phyloP scores from a whole-genome alignment of 2,797 vertebrate species.

The Malacoctenus gilli region DNA sequence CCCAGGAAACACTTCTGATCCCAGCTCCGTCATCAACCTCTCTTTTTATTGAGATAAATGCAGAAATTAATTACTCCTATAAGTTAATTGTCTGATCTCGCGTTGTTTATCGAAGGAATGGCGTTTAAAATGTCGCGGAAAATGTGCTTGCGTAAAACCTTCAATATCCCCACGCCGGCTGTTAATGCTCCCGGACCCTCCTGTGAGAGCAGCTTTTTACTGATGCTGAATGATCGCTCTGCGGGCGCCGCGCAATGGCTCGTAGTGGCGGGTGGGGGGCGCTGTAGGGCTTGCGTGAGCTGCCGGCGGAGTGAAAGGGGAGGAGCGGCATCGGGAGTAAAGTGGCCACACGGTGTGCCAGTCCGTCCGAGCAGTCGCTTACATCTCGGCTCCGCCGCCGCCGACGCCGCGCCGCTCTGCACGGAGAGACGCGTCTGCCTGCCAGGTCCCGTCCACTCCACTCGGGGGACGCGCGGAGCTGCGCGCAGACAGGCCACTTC shows the following conservation, averaged over 20 bases:
- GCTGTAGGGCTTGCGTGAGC: conserved; percentile 66
- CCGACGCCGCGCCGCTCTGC: conserved; percentile 53
- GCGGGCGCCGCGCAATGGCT: conserved; percentile 42
- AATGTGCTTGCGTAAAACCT: background rate
- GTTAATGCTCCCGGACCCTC: background rate
- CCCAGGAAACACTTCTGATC: background rate
- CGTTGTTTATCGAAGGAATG: background rate
- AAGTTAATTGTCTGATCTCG: background rate
- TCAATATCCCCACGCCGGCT: too few relatives aligned
- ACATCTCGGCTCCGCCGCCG: conserved; percentile 60
- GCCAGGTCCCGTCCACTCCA: conserved; percentile 60
- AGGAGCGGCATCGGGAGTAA: conserved; percentile 80
- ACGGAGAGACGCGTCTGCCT: conserved; percentile 53
- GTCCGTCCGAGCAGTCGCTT: conserved; percentile 69
- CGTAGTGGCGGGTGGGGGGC: conserved; percentile 58
- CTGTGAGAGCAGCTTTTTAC: too few relatives aligned
- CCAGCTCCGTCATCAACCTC: too few relatives aligned
- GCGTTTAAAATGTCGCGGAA: background rate
- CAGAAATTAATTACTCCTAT: background rate
- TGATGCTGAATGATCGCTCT: background rate
- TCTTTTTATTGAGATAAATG: background rate
- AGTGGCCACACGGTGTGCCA: conserved; percentile 81
- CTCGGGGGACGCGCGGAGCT: conserved; percentile 54
- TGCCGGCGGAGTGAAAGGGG: conserved; percentile 73
- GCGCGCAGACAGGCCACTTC: conserved; percentile 48